Conservation (phyloP, 1,140 invertebrate species). For the Druon quercuslanigerum region DNA sequence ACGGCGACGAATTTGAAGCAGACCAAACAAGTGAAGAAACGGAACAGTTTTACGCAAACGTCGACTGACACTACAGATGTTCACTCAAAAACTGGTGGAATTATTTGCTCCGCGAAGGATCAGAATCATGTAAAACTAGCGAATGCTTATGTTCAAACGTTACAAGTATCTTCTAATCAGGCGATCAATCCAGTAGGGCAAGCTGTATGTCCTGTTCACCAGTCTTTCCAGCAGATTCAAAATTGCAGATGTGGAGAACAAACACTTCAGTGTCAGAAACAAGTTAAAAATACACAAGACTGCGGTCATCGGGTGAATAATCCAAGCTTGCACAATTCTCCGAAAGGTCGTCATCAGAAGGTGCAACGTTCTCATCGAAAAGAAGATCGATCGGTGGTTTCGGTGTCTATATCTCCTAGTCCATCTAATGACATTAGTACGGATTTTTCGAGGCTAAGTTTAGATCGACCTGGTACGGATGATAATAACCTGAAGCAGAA, state of each 20-base stretch:
- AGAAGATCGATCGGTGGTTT: slow-evolving; percentile 28
- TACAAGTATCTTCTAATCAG: background rate
- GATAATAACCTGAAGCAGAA: slow-evolving; percentile 56
- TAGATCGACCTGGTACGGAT: slow-evolving; percentile 37
- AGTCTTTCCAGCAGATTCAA: slow-evolving; percentile 29
- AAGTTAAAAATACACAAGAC: background rate
- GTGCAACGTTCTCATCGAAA: background rate
- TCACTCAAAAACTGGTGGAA: slow-evolving; percentile 65
- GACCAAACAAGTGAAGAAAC: slow-evolving; percentile 58
- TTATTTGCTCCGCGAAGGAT: slow-evolving; percentile 60
- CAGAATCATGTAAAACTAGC: slow-evolving; percentile 46
- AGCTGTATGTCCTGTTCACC: slow-evolving; percentile 45
- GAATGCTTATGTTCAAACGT: slow-evolving; percentile 57
- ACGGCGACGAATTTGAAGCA: slow-evolving; percentile 9
- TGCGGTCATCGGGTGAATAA: background rate
- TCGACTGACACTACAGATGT: slow-evolving; percentile 46
- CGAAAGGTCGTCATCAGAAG: slow-evolving; percentile 25
- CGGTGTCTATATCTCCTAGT: background rate
- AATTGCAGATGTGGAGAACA: slow-evolving; percentile 40
- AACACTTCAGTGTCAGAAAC: background rate
- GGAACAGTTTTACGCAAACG: slow-evolving; percentile 69
- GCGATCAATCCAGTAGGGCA: background rate
- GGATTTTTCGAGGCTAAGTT: slow-evolving; percentile 23
- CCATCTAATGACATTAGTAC: background rate
- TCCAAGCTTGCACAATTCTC: slow-evolving; percentile 5